These are phyloP conservation scores for Tetranychus cinnabarinus DNA, from an alignment of 1,140 invertebrate species.

Conservation along the genomic window DNA sequence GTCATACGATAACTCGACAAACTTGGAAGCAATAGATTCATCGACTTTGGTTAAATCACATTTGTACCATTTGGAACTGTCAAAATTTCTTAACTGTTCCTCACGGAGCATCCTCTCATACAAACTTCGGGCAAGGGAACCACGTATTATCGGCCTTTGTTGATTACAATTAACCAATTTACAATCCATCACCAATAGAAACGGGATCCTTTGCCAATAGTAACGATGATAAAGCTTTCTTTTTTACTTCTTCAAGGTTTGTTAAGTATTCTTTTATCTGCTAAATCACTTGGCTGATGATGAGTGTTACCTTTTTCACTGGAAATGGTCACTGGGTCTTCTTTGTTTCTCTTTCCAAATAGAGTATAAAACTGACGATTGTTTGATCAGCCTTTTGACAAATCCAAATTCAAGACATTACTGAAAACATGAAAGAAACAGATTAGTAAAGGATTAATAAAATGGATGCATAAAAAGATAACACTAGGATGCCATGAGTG, in stretches of 20 bases:
- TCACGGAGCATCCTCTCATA: constrained; percentile 4
- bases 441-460: no score
- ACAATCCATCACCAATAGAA: neutral
- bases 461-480: no score
- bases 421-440: no score
- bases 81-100: constrained; percentile 2
- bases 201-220: neutral
- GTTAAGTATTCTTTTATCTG: neutral
- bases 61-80: neutral
- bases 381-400: no score
- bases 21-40: neutral
- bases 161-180: neutral
- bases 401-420: no score
- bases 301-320: no score
- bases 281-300: no score
- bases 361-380: no score
- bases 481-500: no score
- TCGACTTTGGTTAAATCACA: neutral
- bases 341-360: no score
- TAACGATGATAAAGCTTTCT: neutral
- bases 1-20: constrained; percentile 25
- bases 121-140: neutral
- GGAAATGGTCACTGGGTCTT: no score
- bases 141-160: neutral
- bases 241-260: neutral